Conservation (phyloP, 2,888 invertebrate species). For the Hemaris fuciformis region DNA sequence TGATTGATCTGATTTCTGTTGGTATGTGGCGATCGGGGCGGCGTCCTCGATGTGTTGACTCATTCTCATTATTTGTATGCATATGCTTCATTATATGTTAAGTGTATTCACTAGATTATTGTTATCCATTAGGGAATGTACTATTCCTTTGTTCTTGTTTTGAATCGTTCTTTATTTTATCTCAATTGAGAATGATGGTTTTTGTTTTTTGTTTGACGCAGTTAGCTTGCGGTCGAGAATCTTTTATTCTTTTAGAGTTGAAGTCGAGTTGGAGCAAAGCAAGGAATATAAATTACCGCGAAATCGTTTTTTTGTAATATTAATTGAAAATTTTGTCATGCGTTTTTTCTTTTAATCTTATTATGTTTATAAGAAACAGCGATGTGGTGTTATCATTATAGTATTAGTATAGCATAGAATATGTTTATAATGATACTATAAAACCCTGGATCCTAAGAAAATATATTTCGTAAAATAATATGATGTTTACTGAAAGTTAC, state of each 20-base stretch:
- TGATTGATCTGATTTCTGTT: slow-evolving; percentile 15
- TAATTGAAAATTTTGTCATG: neutral
- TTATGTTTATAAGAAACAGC: too few species aligned
- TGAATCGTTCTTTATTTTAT: slow-evolving; percentile 13
- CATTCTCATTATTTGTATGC: slow-evolving; percentile 14
- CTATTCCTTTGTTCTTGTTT: slow-evolving; percentile 16
- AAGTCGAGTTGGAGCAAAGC: neutral
- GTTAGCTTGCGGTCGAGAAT: slow-evolving; percentile 4
- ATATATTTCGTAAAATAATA: neutral
- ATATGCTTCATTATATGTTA: slow-evolving; percentile 13
- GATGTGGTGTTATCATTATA: too few species aligned
- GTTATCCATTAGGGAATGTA: slow-evolving; percentile 16
- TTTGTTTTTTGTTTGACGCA: slow-evolving; percentile 11
- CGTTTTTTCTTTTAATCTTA: neutral
- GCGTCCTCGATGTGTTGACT: slow-evolving; percentile 10
- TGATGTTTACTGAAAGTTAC: neutral
- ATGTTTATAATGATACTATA: too few species aligned
- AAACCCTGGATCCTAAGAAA: too few species aligned
- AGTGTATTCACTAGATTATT: slow-evolving; percentile 15
- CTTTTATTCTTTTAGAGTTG: neutral
- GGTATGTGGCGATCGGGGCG: neutral
- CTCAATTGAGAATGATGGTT: slow-evolving; percentile 10
- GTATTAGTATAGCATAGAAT: too few species aligned
- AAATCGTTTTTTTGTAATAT: neutral
- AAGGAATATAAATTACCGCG: slow-evolving; percentile 1